Percentiles rank a stretch among this genome's conserved stretches.
phyloP scores from a whole-genome alignment of 1,140 invertebrate species.

The Apis dorsata region DNA sequence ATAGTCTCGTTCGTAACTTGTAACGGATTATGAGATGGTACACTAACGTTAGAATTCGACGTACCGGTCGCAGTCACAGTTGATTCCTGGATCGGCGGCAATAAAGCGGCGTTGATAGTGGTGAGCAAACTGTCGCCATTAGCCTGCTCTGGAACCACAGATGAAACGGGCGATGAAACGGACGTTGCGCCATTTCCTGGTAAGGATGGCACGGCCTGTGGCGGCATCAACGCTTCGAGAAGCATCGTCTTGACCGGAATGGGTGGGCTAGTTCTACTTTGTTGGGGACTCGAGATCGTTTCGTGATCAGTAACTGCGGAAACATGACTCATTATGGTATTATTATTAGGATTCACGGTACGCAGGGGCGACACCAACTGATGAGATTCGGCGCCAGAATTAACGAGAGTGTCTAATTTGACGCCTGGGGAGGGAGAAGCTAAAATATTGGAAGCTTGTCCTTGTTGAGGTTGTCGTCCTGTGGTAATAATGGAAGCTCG shows the following conservation, averaged over 20 bases:
- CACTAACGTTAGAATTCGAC: constrained; percentile 61
- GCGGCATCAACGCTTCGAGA: constrained; percentile 80
- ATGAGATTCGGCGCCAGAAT: constrained; percentile 82
- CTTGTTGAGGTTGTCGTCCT: constrained; percentile 71
- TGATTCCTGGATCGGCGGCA: constrained; percentile 81
- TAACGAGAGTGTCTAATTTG: constrained; percentile 84
- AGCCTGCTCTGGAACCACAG: constrained; percentile 71
- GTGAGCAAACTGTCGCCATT: constrained; percentile 80
- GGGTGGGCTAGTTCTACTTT: constrained; percentile 74
- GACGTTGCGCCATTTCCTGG: constrained; percentile 32
- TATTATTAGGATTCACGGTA: constrained; percentile 71
- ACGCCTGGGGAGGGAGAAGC: constrained; percentile 71
- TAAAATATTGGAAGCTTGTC: constrained; percentile 79
- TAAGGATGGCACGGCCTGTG: constrained; percentile 53
- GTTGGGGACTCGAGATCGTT: constrained; percentile 68
- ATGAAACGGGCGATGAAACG: constrained; percentile 54
- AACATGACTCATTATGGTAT: constrained; percentile 70
- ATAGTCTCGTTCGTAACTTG: constrained; percentile 71
- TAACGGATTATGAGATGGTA: constrained; percentile 66
- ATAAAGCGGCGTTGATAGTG: constrained; percentile 74
- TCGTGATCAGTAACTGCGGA: constrained; percentile 69
- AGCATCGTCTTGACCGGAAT: constrained; percentile 78
- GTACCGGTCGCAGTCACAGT: constrained; percentile 75
- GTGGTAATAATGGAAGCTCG: constrained; percentile 79
- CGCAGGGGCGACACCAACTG: constrained; percentile 71